Percentiles rank a stretch among this genome's conserved stretches.
Evolutionary conservation across 2,113 vertebrate species (phyloP).

Genomic region (Sinocyclocheilus maitianheensis): DNA sequence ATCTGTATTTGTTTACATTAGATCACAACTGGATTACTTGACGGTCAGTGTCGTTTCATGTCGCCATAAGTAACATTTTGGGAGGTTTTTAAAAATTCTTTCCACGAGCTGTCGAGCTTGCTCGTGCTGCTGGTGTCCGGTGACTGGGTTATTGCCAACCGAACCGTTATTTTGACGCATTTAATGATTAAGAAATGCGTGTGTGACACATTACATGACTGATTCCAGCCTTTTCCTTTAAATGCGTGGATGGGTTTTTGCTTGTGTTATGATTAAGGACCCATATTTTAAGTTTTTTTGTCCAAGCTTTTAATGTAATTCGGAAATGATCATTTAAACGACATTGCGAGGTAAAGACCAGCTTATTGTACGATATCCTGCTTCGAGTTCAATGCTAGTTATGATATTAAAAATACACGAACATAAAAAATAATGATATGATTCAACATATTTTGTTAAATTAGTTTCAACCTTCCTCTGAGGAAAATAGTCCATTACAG

Average conservation of each 20-base stretch:
- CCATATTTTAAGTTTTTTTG: background rate
- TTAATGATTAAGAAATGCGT: background rate
- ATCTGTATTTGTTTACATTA: background rate
- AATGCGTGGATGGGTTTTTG: background rate
- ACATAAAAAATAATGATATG: background rate
- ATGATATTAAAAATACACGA: background rate
- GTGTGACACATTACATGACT: background rate
- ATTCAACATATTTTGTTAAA: background rate
- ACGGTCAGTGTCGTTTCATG: background rate
- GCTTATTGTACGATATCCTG: background rate
- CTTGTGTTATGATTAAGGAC: background rate
- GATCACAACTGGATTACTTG: background rate
- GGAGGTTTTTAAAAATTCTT: background rate
- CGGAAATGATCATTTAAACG: background rate
- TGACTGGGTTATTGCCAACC: conserved; percentile 9
- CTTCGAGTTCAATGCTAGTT: background rate
- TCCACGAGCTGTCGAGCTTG: too few relatives aligned
- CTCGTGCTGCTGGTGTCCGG: background rate
- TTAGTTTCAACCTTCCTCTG: background rate
- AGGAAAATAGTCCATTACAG: background rate
- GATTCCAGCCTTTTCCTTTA: background rate
- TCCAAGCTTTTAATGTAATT: background rate
- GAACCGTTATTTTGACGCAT: conserved; percentile 3
- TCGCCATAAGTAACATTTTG: background rate
- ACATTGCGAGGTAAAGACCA: background rate